These are phyloP conservation scores for Acholoe squamosa DNA, from an alignment of 2,888 invertebrate species.

Conservation along the genomic window DNA sequence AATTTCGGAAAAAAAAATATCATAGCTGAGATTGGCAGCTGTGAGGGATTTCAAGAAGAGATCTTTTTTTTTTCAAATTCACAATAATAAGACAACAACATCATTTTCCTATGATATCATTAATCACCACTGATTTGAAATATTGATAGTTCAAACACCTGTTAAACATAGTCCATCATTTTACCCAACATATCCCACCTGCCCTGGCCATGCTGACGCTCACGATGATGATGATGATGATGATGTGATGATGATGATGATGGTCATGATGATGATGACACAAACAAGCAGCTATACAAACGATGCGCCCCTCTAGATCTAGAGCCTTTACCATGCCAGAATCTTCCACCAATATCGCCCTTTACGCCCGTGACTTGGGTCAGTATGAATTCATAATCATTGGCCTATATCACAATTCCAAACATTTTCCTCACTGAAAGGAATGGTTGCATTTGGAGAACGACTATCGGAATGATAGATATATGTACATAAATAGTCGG, in stretches of 20 bases:
- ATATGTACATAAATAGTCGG: too few relatives aligned
- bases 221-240: conserved; percentile 46
- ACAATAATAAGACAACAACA: too few relatives aligned
- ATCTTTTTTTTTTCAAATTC: too few relatives aligned
- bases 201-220: conserved; percentile 47
- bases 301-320: conserved; percentile 57
- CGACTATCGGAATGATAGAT: too few relatives aligned
- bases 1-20: not conserved
- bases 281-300: conserved; percentile 51
- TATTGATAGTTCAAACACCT: not conserved
- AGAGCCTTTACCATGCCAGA: conserved; percentile 57
- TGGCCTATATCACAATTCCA: conserved; percentile 4
- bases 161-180: conserved; percentile 43
- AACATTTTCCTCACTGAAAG: not conserved
- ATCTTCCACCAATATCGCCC: conserved; percentile 35
- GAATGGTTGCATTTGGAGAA: not conserved
- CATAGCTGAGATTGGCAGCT: not conserved
- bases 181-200: not conserved
- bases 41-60: not conserved
- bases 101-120: not conserved
- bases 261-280: conserved; percentile 28
- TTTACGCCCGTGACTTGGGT: conserved; percentile 50
- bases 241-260: conserved; percentile 26
- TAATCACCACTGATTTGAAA: not conserved
- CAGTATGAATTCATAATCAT: conserved; percentile 51